A percentile compares a stretch with the other conserved stretches of the same genome.
Conservation (phyloP, 2,113 vertebrate species). For the Arothron firmamentum region DNA sequence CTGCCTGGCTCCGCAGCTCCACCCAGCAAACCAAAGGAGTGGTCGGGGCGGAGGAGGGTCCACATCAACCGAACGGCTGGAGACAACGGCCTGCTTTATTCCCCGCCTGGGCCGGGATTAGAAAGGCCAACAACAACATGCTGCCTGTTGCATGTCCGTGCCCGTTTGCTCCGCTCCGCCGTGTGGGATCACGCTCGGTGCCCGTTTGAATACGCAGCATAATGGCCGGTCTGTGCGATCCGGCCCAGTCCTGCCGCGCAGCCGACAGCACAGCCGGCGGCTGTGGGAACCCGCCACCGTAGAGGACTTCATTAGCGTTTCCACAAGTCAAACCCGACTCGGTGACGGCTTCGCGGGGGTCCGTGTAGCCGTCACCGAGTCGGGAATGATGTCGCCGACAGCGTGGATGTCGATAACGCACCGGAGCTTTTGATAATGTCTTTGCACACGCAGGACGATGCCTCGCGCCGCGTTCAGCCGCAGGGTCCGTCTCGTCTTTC, state of each 20-base stretch:
- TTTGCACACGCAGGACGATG: background rate
- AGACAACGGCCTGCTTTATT: slow-evolving; percentile 59
- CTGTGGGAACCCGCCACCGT: background rate
- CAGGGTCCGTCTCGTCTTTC: slow-evolving; percentile 58
- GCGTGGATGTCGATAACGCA: too few species aligned
- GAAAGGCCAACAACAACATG: slow-evolving; percentile 38
- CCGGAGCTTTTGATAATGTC: too few species aligned
- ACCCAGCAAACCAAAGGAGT: background rate
- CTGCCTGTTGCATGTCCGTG: slow-evolving; percentile 38
- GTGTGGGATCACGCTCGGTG: slow-evolving; percentile 15
- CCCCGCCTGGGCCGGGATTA: slow-evolving; percentile 21
- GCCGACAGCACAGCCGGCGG: background rate
- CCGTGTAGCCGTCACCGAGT: too few species aligned
- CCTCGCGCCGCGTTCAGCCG: background rate
- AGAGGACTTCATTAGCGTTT: background rate
- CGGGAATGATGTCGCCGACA: too few species aligned
- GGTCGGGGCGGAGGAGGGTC: slow-evolving; percentile 22
- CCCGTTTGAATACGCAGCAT: slow-evolving; percentile 13
- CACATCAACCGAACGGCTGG: slow-evolving; percentile 38
- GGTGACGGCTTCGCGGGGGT: too few species aligned
- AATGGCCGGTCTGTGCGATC: slow-evolving; percentile 27
- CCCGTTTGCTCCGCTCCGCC: slow-evolving; percentile 37
- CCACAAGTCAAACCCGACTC: too few species aligned
- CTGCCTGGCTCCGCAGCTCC: background rate
- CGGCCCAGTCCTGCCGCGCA: slow-evolving; percentile 8